Conservation (phyloP, 2,113 vertebrate genomes). For the Stictonetta naevosa region DNA sequence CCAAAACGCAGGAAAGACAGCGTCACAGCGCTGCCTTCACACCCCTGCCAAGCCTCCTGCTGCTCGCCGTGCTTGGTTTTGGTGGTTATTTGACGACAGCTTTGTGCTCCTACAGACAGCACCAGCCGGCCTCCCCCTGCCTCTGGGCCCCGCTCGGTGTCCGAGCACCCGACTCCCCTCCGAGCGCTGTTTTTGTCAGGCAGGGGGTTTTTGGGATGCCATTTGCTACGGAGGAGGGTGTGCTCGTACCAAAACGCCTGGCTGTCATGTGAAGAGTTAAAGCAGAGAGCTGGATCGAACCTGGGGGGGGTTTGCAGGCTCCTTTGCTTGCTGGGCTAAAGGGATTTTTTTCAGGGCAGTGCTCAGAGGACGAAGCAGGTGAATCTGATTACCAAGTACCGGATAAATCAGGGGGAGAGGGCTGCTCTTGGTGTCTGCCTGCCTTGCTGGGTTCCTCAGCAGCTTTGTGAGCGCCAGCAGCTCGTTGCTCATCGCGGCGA, state of each 20-base stretch:
- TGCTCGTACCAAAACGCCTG: accelerated
- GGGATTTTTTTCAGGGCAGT: not conserved
- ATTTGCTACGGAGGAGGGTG: not conserved
- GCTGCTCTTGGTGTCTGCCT: not conserved
- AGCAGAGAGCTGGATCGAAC: not conserved
- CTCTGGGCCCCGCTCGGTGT: accelerated
- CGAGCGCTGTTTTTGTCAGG: not conserved
- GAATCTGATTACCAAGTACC: not conserved
- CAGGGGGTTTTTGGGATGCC: not conserved
- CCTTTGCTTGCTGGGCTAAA: not conserved
- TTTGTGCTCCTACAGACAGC: not conserved
- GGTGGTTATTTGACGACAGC: not conserved
- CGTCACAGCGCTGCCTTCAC: not conserved
- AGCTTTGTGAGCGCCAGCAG: not conserved
- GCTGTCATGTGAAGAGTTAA: accelerated
- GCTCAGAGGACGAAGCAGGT: not conserved
- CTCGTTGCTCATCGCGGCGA: not conserved
- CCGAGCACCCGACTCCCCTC: not conserved
- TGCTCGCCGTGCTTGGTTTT: accelerated
- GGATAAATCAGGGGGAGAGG: not conserved
- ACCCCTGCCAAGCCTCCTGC: not conserved
- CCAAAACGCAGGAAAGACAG: not conserved
- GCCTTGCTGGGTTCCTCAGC: not conserved
- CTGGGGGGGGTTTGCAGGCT: not conserved
- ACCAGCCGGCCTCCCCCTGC: accelerated